phyloP scores from a whole-genome alignment of 2,888 invertebrate genomes.

The Timandra comae region DNA sequence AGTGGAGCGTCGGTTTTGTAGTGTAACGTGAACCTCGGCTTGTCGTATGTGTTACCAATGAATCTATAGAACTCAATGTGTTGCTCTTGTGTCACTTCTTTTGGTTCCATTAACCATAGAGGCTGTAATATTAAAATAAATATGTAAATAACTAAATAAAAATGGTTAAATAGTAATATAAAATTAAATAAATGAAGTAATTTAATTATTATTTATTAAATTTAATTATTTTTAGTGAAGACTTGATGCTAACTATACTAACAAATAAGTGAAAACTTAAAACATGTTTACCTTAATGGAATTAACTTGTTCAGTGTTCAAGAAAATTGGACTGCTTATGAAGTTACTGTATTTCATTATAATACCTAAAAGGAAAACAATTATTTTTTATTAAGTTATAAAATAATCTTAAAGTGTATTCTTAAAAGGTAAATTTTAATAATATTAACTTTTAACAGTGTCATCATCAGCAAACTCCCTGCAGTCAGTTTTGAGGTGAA shows the following conservation, averaged over 20 bases:
- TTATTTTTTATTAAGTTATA: no score
- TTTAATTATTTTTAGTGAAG: no score
- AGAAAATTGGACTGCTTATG: conserved; percentile 93
- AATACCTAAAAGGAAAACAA: conserved; percentile 10
- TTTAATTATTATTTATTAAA: no score
- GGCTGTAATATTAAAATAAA: conserved; percentile 75
- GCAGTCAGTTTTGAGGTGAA: conserved; percentile 91
- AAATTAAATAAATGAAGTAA: no score
- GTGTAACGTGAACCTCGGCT: conserved; percentile 92
- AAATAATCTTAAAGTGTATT: no score
- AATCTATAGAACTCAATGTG: conserved; percentile 96
- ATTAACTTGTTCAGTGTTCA: conserved; percentile 93
- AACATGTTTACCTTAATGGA: conserved; percentile 88
- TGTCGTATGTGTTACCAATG: conserved; percentile 89
- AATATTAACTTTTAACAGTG: conserved; percentile 80
- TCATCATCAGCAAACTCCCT: conserved; percentile 93
- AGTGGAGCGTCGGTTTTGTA: conserved; percentile 96
- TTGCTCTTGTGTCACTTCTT: conserved; percentile 88
- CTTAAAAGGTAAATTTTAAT: background rate
- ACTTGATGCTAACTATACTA: no score
- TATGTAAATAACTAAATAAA: no score
- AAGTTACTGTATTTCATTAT: conserved; percentile 98
- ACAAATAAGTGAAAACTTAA: conserved; percentile 7
- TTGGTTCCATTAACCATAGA: conserved; percentile 94
- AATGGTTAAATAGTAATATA: no score